Percentiles rank a stretch among this genome's conserved stretches.
phyloP scores from a whole-genome alignment of 2,797 vertebrate genomes.

The Carcharodon carcharias region DNA sequence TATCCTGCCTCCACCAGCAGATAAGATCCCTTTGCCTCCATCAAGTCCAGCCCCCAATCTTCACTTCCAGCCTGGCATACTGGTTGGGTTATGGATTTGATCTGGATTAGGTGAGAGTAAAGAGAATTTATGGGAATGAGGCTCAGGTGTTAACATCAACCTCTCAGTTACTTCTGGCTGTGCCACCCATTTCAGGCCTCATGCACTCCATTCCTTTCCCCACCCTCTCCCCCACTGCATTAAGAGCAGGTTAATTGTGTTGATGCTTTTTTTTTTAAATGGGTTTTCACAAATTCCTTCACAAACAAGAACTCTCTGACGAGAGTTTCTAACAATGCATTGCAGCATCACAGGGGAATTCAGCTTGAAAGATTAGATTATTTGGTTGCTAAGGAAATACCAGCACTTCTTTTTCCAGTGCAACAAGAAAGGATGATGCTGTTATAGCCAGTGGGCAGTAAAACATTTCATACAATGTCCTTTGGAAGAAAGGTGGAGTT shows the following conservation, averaged over 20 bases:
- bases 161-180: not conserved
- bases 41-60: too few species aligned
- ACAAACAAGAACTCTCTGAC: not conserved
- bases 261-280: not conserved
- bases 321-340: not conserved
- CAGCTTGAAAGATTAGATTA: not conserved
- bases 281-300: not conserved
- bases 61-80: too few species aligned
- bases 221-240: not conserved
- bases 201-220: not conserved
- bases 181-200: too few species aligned
- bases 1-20: not conserved
- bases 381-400: constrained; percentile 1
- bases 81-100: not conserved
- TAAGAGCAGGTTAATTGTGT: not conserved
- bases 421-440: not conserved
- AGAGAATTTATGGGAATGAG: not conserved
- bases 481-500: not conserved
- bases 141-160: too few species aligned
- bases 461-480: not conserved
- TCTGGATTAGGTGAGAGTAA: not conserved
- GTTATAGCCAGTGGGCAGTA: not conserved
- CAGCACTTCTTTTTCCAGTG: not conserved
- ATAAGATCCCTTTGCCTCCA: too few species aligned
- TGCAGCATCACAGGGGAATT: not conserved